Percentiles rank a stretch among this genome's conserved stretches.
phyloP scores from a whole-genome alignment of 2,888 invertebrate genomes.

The Eudasyphora cyanicolor region DNA sequence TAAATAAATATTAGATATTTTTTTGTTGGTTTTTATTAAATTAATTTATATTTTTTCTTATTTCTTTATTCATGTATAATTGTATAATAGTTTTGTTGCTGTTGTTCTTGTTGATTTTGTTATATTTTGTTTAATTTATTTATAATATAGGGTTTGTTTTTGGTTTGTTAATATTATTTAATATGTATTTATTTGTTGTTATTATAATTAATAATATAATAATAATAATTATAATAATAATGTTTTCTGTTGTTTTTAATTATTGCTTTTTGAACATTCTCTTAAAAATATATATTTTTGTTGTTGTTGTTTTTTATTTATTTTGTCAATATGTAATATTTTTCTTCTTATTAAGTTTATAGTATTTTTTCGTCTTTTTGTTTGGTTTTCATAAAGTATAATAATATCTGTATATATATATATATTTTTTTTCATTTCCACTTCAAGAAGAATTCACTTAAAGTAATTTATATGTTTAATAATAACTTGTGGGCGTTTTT shows the following conservation, averaged over 20 bases:
- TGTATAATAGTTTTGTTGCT: conserved; percentile 71
- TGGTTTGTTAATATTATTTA: conserved; percentile 45
- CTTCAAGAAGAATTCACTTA: neutral
- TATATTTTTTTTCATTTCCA: conserved; percentile 16
- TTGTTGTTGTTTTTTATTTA: conserved; percentile 57
- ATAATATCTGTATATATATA: conserved; percentile 49
- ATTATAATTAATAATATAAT: conserved; percentile 45
- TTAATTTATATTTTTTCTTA: conserved; percentile 33
- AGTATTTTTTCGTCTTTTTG: conserved; percentile 50
- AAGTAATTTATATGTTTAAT: conserved; percentile 41
- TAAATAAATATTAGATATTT: conserved; percentile 48
- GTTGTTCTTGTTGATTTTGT: conserved; percentile 26
- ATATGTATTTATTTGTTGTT: conserved; percentile 56
- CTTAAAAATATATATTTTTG: conserved; percentile 76
- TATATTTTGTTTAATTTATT: conserved; percentile 47
- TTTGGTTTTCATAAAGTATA: conserved; percentile 6
- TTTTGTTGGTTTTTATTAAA: conserved; percentile 24
- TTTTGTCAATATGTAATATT: conserved; percentile 65
- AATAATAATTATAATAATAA: conserved; percentile 33
- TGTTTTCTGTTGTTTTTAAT: conserved; percentile 75
- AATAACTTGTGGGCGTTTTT: neutral
- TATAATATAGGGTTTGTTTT: conserved; percentile 30
- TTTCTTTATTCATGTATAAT: conserved; percentile 69
- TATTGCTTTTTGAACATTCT: conserved; percentile 80
- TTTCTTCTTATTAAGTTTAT: conserved; percentile 67